Conservation (phyloP, 2,797 vertebrate genomes). For the Microchirus variegatus region DNA sequence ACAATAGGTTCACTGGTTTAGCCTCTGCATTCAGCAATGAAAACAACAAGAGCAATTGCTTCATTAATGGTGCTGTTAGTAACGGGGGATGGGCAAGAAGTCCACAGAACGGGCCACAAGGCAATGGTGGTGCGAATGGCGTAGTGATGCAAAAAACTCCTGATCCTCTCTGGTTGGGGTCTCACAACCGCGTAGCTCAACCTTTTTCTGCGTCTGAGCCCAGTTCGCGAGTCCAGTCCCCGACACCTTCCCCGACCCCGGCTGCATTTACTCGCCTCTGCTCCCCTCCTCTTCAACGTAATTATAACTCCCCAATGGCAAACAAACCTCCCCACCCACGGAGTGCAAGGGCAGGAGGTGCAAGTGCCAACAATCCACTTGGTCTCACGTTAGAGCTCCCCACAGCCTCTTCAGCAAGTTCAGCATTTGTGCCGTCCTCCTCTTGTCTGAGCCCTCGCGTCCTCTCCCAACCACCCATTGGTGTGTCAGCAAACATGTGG, state of each 20-base stretch:
- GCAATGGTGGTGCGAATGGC: conserved; percentile 15
- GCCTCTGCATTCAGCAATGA: background rate
- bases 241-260: conserved; percentile 61
- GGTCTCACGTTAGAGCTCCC: conserved; percentile 75
- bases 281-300: conserved; percentile 71
- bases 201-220: conserved; percentile 84
- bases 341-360: conserved; percentile 35
- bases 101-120: conserved; percentile 31
- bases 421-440: conserved; percentile 37
- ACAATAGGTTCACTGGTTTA: background rate
- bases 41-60: background rate
- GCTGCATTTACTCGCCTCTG: conserved; percentile 54
- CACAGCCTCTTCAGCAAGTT: conserved; percentile 57
- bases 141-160: conserved; percentile 21
- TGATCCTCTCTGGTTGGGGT: conserved; percentile 55
- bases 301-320: conserved; percentile 59
- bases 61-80: conserved; percentile 7
- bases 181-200: conserved; percentile 78
- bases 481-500: conserved; percentile 68
- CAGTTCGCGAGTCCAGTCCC: conserved; percentile 83
- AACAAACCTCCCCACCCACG: conserved; percentile 78
- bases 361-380: conserved; percentile 76
- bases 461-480: conserved; percentile 79
- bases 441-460: conserved; percentile 63
- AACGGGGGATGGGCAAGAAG: conserved; percentile 36